Percentiles rank a stretch among this genome's conserved stretches.
These are phyloP conservation scores for Proisotoma minuta DNA, from an alignment of 2,888 invertebrate species.

Conservation along the genomic window DNA sequence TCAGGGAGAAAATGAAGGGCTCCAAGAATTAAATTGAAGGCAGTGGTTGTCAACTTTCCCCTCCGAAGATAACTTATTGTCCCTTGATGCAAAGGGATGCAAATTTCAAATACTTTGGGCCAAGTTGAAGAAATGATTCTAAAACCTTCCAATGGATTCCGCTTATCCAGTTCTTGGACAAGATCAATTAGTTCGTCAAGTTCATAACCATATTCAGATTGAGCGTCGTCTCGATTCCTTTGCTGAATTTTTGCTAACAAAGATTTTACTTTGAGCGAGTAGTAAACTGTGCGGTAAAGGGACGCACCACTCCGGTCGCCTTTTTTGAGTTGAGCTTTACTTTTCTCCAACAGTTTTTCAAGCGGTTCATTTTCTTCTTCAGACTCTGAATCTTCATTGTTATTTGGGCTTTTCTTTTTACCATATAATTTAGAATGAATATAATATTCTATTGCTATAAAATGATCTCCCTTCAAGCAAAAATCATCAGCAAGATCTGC, in stretches of 20 bases:
- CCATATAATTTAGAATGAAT: neutral
- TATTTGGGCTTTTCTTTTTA: neutral
- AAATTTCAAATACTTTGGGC: conserved; percentile 29
- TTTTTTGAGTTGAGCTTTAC: conserved; percentile 16
- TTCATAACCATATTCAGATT: conserved; percentile 15
- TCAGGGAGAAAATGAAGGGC: conserved; percentile 31
- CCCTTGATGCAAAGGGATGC: conserved; percentile 25
- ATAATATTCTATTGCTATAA: conserved; percentile 28
- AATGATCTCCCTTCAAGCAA: conserved; percentile 23
- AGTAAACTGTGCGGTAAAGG: conserved; percentile 28
- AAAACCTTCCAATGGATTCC: conserved; percentile 33
- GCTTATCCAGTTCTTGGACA: conserved; percentile 19
- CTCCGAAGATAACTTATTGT: conserved; percentile 20
- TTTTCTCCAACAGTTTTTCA: neutral
- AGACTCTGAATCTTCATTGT: neutral
- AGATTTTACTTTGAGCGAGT: conserved; percentile 24
- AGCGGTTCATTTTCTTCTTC: neutral
- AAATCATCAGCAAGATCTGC: conserved; percentile 28
- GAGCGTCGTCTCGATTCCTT: conserved; percentile 11
- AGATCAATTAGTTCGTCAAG: conserved; percentile 35
- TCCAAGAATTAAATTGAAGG: conserved; percentile 30
- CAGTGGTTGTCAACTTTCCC: conserved; percentile 19
- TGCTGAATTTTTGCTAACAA: conserved; percentile 19
- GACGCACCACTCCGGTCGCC: conserved; percentile 24
- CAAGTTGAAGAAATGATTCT: conserved; percentile 29